Evolutionary conservation across 2,797 vertebrate genomes (phyloP), one percentile per base, ranked within the genome.

Genomic region (Pseudotriccus pelzelni): DNA sequence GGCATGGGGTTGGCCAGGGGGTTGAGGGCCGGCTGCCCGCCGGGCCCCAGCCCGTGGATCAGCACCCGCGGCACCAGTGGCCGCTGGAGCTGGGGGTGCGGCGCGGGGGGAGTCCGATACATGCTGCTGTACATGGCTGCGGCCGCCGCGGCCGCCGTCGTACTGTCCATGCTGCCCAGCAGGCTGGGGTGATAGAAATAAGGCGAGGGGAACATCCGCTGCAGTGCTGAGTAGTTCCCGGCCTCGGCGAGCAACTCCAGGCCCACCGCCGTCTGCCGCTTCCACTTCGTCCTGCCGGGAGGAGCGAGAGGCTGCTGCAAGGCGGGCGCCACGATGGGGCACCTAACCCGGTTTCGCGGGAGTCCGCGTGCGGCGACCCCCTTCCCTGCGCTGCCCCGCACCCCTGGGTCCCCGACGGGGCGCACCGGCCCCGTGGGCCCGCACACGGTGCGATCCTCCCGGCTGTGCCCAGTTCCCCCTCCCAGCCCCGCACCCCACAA

Each of bases 51-150:
- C 95, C 99, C 99, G 91, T 99, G 99, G 97, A 99, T 99, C 94
- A 99, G 99, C 92, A 99, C 99, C 81, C 99, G 98, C 73, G 99
- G 99, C 97, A 99, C 99, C 67, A 99, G 98, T 53, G 99, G 99
- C 98, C 99, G 98, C 98, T 99, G 99, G 89, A 99, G 98, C 97
- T 98, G 97, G 59, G 99, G 99, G 79, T 99, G 99, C 78, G 99
- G 99, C 8, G 99, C 97, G 7, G 99, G 98, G 85, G 99, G 99
- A 99, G 99, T 99, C 99, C 99, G 99, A 98, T 99, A 99, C 99
- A 99, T 99, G 96, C 98, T 99, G 98, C 99, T 99, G 98, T 99
- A 99, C 99, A 99, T 99, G 72, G 99, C 99, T 32, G 99, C 99
- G 32, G 99, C 99, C 17, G 99, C 99, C 5, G 99, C 99, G 6